Evolutionary conservation across 2,797 vertebrate species (phyloP).

Genomic region (Eleutherodactylus coqui): DNA sequence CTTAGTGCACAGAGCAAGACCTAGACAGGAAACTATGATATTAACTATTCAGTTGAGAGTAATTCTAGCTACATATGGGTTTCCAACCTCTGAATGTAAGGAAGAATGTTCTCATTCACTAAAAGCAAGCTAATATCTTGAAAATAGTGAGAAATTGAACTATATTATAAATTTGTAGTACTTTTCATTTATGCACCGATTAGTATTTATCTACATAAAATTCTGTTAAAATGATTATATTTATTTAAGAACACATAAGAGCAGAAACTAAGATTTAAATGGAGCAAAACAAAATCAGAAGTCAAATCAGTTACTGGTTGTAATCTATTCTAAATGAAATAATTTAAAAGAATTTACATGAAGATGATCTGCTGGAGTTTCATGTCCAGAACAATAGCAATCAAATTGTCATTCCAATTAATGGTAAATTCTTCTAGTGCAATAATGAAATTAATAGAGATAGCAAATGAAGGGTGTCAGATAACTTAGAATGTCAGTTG

Average conservation of each 20-base stretch:
- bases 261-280: not conserved
- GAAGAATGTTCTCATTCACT: no score
- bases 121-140: no score
- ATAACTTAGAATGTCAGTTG: not conserved
- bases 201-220: not conserved
- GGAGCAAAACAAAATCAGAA: not conserved
- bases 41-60: no score
- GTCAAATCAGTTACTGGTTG: not conserved
- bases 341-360: not conserved
- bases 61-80: no score
- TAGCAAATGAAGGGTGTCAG: not conserved
- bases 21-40: no score
- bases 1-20: no score
- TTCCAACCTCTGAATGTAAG: no score
- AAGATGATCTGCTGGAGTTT: not conserved
- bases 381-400: not conserved
- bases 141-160: no score
- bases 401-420: slow-evolving; percentile 23
- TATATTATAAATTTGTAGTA: no score
- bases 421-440: not conserved
- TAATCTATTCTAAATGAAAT: not conserved
- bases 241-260: not conserved
- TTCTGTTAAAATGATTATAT: no score
- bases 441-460: slow-evolving; percentile 10
- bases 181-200: no score